Evolutionary conservation across 2,888 invertebrate species (phyloP), one percentile per base, ranked within the genome.

Genomic region (Altica lythri): DNA sequence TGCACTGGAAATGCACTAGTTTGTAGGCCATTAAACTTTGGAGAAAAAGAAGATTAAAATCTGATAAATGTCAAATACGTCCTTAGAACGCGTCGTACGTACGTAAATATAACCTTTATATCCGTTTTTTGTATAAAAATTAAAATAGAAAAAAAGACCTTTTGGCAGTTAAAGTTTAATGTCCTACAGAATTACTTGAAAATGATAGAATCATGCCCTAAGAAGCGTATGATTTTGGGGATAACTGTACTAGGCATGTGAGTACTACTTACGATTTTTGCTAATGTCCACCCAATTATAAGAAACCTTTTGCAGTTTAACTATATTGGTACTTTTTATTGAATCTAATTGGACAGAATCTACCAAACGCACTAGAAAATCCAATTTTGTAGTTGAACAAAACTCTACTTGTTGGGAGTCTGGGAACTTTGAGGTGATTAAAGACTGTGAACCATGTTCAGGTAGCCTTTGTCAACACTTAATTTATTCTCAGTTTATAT

Each of bases 151-250:
- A n/a, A n/a, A n/a, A n/a, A n/a, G n/a, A n/a, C n/a, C n/a, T n/a
- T n/a, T n/a, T n/a, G n/a, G n/a, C n/a, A n/a, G n/a, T n/a, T n/a
- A n/a, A n/a, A n/a, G n/a, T n/a, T n/a, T n/a, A n/a, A n/a, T n/a
- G n/a, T n/a, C n/a, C n/a, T n/a, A n/a, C n/a, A n/a, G n/a, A n/a
- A n/a, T n/a, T n/a, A n/a, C n/a, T n/a, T n/a, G n/a, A 72, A 67
- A 72, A 92, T 92, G 91, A 86, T 92, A 69, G 92, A 92, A 76
- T 86, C 88, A 59, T 92, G 90, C 74, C 89, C 91, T 14, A 89
- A 87, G 73, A 86, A 86, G 74, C 90, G 89, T 68, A 92, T 92
- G 92, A 77, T 91, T 43, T 76, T 90, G 56, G 90, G 88, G 44
- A 86, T 91, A 59, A 83, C 88, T 58, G 80, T 85, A 65, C 78